A percentile compares a stretch with the other conserved stretches of the same genome.
Evolutionary conservation across 2,113 vertebrate species (phyloP).

Genomic region (Pogona vitticeps): DNA sequence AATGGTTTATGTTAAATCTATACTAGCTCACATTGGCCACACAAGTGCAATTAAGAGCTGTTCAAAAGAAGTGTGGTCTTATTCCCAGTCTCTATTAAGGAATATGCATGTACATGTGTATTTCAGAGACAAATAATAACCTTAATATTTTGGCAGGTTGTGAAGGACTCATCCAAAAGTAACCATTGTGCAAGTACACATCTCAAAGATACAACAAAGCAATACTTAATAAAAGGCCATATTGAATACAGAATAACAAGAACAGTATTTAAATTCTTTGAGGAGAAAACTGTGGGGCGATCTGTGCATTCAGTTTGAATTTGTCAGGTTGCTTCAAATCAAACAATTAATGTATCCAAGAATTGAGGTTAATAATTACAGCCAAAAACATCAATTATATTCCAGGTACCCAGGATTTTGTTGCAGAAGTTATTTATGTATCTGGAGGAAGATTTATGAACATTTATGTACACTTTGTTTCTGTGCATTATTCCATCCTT

Average conservation of each 20-base stretch:
- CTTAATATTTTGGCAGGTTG: not conserved
- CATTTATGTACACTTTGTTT: not conserved
- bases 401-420: not conserved
- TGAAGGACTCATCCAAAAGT: not conserved
- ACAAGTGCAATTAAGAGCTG: conserved; percentile 35
- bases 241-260: conserved; percentile 6
- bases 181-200: fast-evolving
- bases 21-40: not conserved
- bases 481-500: not conserved
- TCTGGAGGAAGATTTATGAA: not conserved
- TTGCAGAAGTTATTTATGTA: not conserved
- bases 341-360: not conserved
- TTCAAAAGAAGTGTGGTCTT: not conserved
- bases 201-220: not conserved
- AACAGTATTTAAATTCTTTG: conserved; percentile 1
- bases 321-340: not conserved
- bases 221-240: not conserved
- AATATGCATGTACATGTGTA: not conserved
- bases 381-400: not conserved
- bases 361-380: not conserved
- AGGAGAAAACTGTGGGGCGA: fast-evolving
- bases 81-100: no score
- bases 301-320: not conserved
- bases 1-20: conserved; percentile 26
- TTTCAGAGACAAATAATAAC: not conserved